Conservation (phyloP, 2,113 vertebrate species). For the Hipposideros armiger region DNA sequence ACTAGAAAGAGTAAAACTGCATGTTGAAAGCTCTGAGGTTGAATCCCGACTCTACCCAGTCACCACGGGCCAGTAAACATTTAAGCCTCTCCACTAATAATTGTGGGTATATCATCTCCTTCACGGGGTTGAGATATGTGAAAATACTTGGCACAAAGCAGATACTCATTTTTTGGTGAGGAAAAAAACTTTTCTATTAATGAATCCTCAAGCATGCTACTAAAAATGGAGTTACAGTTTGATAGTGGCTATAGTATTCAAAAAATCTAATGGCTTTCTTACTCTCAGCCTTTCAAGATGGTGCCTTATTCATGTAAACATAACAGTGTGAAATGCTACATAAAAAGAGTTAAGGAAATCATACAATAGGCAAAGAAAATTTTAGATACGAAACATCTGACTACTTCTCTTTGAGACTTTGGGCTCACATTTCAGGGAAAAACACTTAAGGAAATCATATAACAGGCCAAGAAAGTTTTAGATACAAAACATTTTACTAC, state of each 20-base stretch:
- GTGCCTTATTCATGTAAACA: not conserved
- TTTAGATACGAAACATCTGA: constrained; percentile 25
- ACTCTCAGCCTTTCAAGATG: not conserved
- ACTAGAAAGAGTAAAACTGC: not conserved
- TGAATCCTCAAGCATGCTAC: not conserved
- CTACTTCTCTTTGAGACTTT: not conserved
- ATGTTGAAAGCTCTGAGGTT: not conserved
- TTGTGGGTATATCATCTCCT: not conserved
- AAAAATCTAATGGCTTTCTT: not conserved
- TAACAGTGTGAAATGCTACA: not conserved
- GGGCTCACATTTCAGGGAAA: not conserved
- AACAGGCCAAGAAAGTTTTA: not conserved
- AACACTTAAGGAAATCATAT: not conserved
- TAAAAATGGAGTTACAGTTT: not conserved
- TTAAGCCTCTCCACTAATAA: not conserved
- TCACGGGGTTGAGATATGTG: not conserved
- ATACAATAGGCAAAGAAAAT: not conserved
- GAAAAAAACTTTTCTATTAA: not conserved
- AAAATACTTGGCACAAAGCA: not conserved
- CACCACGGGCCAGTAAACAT: not conserved
- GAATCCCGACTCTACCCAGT: not conserved
- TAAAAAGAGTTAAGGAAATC: not conserved
- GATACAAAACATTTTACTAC: not conserved
- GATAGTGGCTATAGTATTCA: not conserved
- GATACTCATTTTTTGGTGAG: not conserved